Base-by-base conservation (phyloP, 1,140 invertebrate genomes). In the Druon quercuslanigerum region DNA sequence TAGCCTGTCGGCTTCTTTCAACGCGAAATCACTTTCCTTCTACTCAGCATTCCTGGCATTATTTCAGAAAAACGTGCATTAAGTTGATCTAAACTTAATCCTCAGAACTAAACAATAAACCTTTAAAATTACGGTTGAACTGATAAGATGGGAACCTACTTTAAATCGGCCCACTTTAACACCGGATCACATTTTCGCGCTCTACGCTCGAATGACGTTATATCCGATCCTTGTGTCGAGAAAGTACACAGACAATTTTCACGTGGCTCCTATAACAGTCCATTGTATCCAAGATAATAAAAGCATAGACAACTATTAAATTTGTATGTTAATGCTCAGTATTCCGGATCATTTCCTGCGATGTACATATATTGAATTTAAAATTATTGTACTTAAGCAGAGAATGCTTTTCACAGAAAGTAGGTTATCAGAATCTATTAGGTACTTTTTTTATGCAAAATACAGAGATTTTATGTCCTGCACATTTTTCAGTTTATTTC, bases 101-200 rank as follows among this genome's bases (percentile, higher is more conserved):
- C 0, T 25, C 14, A 13, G 60, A 40, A 16, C 16, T n/a, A 13
- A 66, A 66, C 60, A 46, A 66, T 66, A 75, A 78, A 83, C 76
- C 78, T 83, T 54, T 52, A 71, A 66, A 73, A 83, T 78, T 74
- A 72, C 75, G 50, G 25, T 25, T 51, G 72, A 74, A 76, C 78
- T 76, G 81, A 79, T 78, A 81, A 78, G 79, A 51, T 74, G 79
- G 76, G 79, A 72, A 75, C 82, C 86, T 85, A 88, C 82, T 86
- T 88, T 81, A 83, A 87, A 87, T 84, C 79, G 84, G 84, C 72
- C 84, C 84, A 85, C 84, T 83, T 86, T 84, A 72, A 74, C 60
- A 79, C 78, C 71, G 83, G 84, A 85, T 85, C 75, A 74, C 80
- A 86, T 88, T 88, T 88, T 89, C 85, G 87, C 83, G 82, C 76